Conservation (phyloP, 2,113 vertebrate species). For the Panthera uncia region DNA sequence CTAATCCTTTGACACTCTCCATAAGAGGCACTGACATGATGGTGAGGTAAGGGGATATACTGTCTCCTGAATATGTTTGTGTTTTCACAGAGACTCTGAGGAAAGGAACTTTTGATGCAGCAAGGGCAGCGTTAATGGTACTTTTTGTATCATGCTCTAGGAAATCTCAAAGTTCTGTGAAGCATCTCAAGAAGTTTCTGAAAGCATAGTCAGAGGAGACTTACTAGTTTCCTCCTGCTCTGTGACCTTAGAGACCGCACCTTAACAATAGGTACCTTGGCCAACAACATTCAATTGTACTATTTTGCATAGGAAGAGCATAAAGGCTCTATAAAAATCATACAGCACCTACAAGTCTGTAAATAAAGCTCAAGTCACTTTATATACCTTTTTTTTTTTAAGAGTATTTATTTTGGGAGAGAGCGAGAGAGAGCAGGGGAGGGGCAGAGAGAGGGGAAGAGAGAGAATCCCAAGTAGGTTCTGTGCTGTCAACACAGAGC, state of each 20-base stretch:
- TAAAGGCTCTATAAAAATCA: neutral
- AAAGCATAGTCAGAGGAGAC: neutral
- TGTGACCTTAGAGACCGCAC: neutral
- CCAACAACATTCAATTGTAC: neutral
- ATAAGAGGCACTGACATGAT: neutral
- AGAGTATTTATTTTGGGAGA: too few relatives aligned
- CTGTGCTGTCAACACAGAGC: too few relatives aligned
- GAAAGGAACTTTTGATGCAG: neutral
- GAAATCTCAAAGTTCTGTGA: neutral
- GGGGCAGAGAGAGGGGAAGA: too few relatives aligned
- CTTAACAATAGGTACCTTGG: neutral
- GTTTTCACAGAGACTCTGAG: neutral
- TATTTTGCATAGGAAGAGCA: neutral
- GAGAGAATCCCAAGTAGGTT: too few relatives aligned
- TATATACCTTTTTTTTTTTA: neutral
- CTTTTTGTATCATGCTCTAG: neutral
- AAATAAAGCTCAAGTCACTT: neutral
- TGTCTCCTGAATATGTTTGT: neutral
- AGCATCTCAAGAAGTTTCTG: neutral
- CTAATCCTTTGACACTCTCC: neutral
- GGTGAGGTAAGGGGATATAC: neutral
- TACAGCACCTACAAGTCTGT: neutral
- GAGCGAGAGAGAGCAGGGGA: too few relatives aligned
- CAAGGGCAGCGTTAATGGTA: neutral
- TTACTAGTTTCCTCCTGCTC: neutral